Evolutionary conservation across 2,888 invertebrate species (phyloP).

Genomic region (Tetranychus piercei): DNA sequence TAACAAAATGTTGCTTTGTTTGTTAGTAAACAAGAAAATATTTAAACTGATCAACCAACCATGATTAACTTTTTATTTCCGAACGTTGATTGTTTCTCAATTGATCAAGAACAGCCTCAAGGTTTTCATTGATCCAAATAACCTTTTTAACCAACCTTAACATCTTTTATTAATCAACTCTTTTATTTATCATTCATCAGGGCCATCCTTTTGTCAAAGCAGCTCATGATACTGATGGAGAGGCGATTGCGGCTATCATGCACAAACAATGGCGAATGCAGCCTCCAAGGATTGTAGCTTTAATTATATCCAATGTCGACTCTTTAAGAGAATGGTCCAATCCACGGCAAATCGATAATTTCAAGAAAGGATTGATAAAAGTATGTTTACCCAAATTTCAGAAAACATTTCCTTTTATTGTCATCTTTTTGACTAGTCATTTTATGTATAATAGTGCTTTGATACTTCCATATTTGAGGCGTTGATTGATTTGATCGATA

Average conservation of each 20-base stretch:
- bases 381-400: constrained; percentile 15
- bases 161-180: not conserved
- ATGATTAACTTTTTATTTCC: no score
- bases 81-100: no score
- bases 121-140: not conserved
- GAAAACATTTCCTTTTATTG: not conserved
- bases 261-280: constrained; percentile 24
- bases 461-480: no score
- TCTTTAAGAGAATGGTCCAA: constrained; percentile 25
- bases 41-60: no score
- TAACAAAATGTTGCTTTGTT: no score
- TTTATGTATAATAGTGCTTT: no score
- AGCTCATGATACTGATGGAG: constrained; percentile 24
- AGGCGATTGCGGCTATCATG: constrained; percentile 24
- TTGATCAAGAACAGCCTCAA: no score
- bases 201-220: constrained; percentile 24
- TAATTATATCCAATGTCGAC: constrained; percentile 25
- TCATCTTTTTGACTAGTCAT: no score
- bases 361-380: constrained; percentile 27
- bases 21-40: no score
- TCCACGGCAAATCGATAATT: constrained; percentile 25
- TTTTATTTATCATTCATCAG: not conserved
- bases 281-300: constrained; percentile 26
- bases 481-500: no score
- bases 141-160: no score